Percentiles rank a stretch among this genome's conserved stretches.
These are phyloP conservation scores for Melanaphis sacchari DNA, from an alignment of 1,140 invertebrate genomes.

Conservation along the genomic window DNA sequence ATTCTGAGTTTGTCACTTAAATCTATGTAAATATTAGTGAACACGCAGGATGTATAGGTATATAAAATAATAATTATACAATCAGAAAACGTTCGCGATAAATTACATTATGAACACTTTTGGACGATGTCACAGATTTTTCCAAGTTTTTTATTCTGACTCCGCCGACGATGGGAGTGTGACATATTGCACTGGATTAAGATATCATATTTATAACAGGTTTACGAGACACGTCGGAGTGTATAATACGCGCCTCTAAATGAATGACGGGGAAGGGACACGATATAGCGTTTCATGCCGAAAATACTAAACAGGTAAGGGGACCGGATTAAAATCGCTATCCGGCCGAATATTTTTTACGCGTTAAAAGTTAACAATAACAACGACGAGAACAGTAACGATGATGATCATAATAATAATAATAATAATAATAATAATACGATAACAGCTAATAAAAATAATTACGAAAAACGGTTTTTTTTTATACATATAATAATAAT, in stretches of 20 bases:
- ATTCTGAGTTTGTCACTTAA: neutral
- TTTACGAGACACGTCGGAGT: neutral
- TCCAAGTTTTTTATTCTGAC: neutral
- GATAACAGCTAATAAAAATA: neutral
- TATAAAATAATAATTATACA: neutral
- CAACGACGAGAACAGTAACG: neutral
- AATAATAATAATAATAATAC: constrained; percentile 6
- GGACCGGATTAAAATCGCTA: neutral
- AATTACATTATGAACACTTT: neutral
- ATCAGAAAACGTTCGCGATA: neutral
- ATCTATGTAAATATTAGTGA: neutral
- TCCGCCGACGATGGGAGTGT: neutral
- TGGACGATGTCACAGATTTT: neutral
- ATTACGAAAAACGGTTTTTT: neutral
- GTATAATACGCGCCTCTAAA: neutral
- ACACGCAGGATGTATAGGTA: neutral
- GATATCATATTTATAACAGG: neutral
- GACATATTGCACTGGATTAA: neutral
- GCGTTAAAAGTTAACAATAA: neutral
- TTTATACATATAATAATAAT: neutral
- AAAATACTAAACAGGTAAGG: neutral
- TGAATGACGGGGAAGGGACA: neutral
- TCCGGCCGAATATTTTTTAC: neutral
- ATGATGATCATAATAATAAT: neutral
- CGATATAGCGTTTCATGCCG: neutral